These are phyloP conservation scores for Passer domesticus DNA, from an alignment of 2,113 vertebrate species.

Conservation along the genomic window DNA sequence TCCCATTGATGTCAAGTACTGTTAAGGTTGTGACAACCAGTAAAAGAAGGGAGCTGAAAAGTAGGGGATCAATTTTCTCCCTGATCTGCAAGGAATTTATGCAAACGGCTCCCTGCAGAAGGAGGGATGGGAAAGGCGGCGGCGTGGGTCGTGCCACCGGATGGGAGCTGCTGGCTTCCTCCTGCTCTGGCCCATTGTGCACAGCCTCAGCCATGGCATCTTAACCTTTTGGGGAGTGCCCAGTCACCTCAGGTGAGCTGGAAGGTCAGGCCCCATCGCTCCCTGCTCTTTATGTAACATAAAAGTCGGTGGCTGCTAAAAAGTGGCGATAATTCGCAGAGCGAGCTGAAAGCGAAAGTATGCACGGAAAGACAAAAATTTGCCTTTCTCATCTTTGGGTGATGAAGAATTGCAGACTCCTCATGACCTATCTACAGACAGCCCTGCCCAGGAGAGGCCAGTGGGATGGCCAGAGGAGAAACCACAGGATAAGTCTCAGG, in stretches of 20 bases:
- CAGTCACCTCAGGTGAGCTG: neutral
- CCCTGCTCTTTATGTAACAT: neutral
- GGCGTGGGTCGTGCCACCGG: neutral
- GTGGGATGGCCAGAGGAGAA: neutral
- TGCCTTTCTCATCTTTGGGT: neutral
- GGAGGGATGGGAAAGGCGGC: neutral
- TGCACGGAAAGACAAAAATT: accelerated
- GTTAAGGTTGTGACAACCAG: constrained; percentile 67
- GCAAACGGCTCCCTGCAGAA: constrained; percentile 30
- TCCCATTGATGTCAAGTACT: constrained; percentile 69
- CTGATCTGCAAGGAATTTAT: constrained; percentile 54
- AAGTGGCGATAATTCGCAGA: neutral
- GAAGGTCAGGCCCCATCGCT: neutral
- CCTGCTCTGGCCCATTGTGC: neutral
- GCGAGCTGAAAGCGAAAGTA: neutral
- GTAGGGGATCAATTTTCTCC: constrained; percentile 48
- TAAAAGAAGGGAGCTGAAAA: constrained; percentile 55
- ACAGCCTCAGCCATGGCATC: neutral
- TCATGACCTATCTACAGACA: neutral
- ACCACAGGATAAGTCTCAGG: neutral
- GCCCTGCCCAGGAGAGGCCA: accelerated
- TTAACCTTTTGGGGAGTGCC: neutral
- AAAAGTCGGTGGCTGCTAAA: neutral
- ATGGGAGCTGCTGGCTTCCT: neutral
- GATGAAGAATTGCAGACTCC: neutral